Percentiles rank a stretch among this genome's conserved stretches.
Evolutionary conservation across 2,888 invertebrate species (phyloP).

Genomic region (Hypselothyrea guttata): DNA sequence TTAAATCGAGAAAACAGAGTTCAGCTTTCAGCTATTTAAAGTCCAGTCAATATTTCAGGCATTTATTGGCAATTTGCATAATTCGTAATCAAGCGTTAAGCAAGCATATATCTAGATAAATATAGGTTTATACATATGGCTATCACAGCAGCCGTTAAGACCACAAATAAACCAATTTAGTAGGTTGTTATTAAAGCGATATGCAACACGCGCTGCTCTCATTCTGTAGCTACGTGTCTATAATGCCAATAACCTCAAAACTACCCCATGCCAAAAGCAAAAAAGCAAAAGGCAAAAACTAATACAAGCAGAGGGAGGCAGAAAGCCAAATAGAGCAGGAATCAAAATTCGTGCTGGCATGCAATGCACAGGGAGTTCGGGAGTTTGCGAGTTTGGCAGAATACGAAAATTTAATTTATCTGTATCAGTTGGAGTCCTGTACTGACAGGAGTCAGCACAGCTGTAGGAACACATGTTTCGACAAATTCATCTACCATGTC

Average conservation of each 20-base stretch:
- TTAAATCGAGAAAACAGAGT: too few relatives aligned
- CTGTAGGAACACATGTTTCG: conserved; percentile 71
- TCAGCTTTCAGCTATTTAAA: too few relatives aligned
- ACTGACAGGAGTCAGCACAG: conserved; percentile 44
- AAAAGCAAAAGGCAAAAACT: conserved; percentile 44
- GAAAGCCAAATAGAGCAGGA: conserved; percentile 23
- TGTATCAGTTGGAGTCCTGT: conserved; percentile 71
- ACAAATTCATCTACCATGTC: conserved; percentile 78
- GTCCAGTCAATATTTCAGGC: too few relatives aligned
- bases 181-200: conserved; percentile 56
- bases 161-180: conserved; percentile 70
- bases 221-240: conserved; percentile 58
- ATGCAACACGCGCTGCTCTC: conserved; percentile 40
- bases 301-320: conserved; percentile 44
- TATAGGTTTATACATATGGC: too few relatives aligned
- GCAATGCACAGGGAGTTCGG: conserved; percentile 48
- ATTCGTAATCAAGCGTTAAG: neutral
- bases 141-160: conserved; percentile 47
- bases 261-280: neutral
- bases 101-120: neutral
- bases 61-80: conserved; percentile 12
- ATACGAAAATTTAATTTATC: conserved; percentile 73
- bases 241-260: conserved; percentile 62
- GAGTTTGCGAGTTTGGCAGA: conserved; percentile 21
- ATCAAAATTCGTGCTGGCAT: conserved; percentile 75